Conservation (phyloP, 2,797 vertebrate species). For the Acipenser transmontanus region DNA sequence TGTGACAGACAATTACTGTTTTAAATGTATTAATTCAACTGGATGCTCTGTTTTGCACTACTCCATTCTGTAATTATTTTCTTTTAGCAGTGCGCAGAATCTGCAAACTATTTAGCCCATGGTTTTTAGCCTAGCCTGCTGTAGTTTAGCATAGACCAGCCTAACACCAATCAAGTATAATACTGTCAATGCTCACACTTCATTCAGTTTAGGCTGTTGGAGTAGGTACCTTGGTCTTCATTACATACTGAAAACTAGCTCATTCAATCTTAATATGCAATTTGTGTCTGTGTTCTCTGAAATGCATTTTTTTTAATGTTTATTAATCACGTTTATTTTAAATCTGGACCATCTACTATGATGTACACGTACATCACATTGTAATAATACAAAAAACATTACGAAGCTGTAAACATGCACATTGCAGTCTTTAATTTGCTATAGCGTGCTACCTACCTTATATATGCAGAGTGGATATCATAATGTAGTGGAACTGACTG, state of each 20-base stretch:
- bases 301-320: too few relatives aligned
- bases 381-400: too few relatives aligned
- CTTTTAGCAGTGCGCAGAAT: background rate
- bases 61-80: background rate
- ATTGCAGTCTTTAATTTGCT: too few relatives aligned
- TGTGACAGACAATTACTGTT: constrained; percentile 35
- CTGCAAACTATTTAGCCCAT: background rate
- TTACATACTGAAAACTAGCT: background rate
- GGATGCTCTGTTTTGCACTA: constrained; percentile 17
- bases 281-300: background rate
- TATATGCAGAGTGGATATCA: too few relatives aligned
- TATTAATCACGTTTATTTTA: too few relatives aligned
- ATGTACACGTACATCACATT: too few relatives aligned
- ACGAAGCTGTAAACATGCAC: too few relatives aligned
- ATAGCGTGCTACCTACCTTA: too few relatives aligned
- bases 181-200: background rate
- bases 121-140: background rate
- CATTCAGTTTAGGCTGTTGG: background rate
- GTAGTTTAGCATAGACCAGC: background rate
- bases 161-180: background rate
- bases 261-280: background rate
- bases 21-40: constrained; percentile 41
- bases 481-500: too few relatives aligned
- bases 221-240: background rate
- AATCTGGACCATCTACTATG: too few relatives aligned